Percentiles rank a stretch among this genome's conserved stretches.
Evolutionary conservation across 2,888 invertebrate species (phyloP).

Genomic region (Lithophane leautieri): DNA sequence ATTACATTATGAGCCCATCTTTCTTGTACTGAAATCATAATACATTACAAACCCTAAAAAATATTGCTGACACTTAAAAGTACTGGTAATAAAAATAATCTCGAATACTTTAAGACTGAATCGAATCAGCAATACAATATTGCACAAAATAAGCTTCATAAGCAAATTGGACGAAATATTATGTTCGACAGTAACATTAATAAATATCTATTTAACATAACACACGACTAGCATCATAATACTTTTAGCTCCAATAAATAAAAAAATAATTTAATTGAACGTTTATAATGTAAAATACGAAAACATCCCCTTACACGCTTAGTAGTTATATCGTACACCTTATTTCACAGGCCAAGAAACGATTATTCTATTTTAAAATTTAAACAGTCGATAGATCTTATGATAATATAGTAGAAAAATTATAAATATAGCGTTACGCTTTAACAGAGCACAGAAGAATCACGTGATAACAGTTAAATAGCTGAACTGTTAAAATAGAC

Average conservation of each 20-base stretch:
- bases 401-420: constrained; percentile 36
- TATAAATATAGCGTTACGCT: constrained; percentile 31
- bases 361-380: constrained; percentile 85
- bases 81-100: constrained; percentile 55
- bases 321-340: constrained; percentile 68
- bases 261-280: constrained; percentile 72
- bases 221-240: constrained; percentile 89
- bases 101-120: constrained; percentile 60
- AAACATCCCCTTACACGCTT: constrained; percentile 71
- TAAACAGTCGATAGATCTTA: constrained; percentile 58
- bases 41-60: constrained; percentile 45
- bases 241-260: constrained; percentile 79
- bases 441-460: neutral
- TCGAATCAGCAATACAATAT: constrained; percentile 66
- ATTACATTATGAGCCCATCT: constrained; percentile 11
- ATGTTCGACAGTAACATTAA: constrained; percentile 67
- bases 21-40: constrained; percentile 42
- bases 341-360: constrained; percentile 83
- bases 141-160: constrained; percentile 83
- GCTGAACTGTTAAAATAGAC: neutral
- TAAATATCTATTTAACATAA: constrained; percentile 72
- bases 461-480: constrained; percentile 3
- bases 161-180: constrained; percentile 82
- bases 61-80: constrained; percentile 55
- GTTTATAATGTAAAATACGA: constrained; percentile 62